phyloP scores from a whole-genome alignment of 2,113 vertebrate genomes.

The Rhea americana region DNA sequence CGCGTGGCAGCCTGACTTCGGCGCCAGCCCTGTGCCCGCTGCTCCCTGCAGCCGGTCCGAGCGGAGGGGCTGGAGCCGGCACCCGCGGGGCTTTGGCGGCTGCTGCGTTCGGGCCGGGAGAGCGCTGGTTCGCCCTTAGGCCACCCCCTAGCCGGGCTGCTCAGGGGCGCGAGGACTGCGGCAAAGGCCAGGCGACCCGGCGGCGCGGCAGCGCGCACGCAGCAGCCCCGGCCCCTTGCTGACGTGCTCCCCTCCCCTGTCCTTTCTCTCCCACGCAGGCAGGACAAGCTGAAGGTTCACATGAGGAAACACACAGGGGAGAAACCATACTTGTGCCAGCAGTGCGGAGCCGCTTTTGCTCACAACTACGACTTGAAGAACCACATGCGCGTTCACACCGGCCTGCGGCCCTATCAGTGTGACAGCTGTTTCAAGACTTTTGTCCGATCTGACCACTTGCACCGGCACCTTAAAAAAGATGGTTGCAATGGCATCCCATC shows the following conservation, averaged over 20 bases:
- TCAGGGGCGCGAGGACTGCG: too few species aligned
- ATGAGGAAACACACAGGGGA: slow-evolving; percentile 98
- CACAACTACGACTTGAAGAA: slow-evolving; percentile 99
- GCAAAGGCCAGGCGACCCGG: too few species aligned
- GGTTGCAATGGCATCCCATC: slow-evolving; percentile 97
- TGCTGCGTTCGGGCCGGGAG: not conserved
- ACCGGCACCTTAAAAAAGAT: slow-evolving; percentile 98
- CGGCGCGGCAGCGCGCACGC: not conserved
- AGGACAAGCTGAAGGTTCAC: slow-evolving; percentile 99
- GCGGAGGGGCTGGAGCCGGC: not conserved
- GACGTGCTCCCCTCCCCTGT: not conserved
- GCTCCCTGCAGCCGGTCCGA: not conserved
- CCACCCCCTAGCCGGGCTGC: too few species aligned
- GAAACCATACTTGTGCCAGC: slow-evolving; percentile 97
- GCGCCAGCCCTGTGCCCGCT: not conserved
- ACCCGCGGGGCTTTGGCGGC: too few species aligned
- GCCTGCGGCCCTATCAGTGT: slow-evolving; percentile 97
- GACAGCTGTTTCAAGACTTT: slow-evolving; percentile 99
- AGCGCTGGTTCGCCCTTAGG: too few species aligned
- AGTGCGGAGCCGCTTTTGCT: slow-evolving; percentile 95
- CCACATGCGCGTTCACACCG: slow-evolving; percentile 98
- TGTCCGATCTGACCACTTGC: slow-evolving; percentile 96
- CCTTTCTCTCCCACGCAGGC: slow-evolving; percentile 72
- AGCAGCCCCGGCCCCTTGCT: not conserved
- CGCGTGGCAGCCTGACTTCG: too few species aligned